phyloP scores from a whole-genome alignment of 2,888 invertebrate genomes.

The Carcina quercana region DNA sequence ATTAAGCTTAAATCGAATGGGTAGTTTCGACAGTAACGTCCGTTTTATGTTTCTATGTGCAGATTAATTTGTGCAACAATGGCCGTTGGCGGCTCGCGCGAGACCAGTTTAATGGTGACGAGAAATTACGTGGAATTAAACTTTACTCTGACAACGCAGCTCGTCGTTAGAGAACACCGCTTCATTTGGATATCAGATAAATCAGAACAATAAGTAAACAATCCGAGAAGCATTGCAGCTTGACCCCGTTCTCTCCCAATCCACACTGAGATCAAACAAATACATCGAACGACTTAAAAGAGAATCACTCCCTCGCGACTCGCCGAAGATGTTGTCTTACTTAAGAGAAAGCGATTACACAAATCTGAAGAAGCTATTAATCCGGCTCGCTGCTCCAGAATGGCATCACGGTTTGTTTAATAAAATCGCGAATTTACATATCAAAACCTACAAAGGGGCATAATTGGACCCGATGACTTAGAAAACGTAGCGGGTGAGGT shows the following conservation, averaged over 20 bases:
- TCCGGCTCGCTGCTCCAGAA: slow-evolving; percentile 71
- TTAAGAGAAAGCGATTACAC: slow-evolving; percentile 74
- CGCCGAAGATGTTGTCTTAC: slow-evolving; percentile 63
- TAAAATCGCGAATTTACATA: slow-evolving; percentile 75
- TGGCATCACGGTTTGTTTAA: slow-evolving; percentile 75
- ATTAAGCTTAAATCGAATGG: slow-evolving; percentile 73
- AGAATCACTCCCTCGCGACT: slow-evolving; percentile 54
- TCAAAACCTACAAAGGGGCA: slow-evolving; percentile 76
- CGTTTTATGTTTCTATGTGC: slow-evolving; percentile 64
- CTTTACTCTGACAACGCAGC: too few species aligned
- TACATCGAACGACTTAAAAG: slow-evolving; percentile 31
- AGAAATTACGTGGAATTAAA: too few species aligned
- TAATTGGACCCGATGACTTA: slow-evolving; percentile 75
- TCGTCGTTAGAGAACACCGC: too few species aligned
- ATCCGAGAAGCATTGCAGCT: too few species aligned
- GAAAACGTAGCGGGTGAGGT: slow-evolving; percentile 70
- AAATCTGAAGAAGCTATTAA: slow-evolving; percentile 74
- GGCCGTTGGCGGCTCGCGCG: slow-evolving; percentile 42
- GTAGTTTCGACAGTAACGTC: slow-evolving; percentile 65
- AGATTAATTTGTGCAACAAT: slow-evolving; percentile 61
- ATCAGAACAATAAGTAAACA: too few species aligned
- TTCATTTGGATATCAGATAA: too few species aligned
- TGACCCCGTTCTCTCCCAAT: too few species aligned
- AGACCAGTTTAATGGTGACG: too few species aligned
- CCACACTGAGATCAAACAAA: slow-evolving; percentile 38